Evolutionary conservation across 2,888 invertebrate genomes (phyloP).

Genomic region (Gnatocerus cornutus): DNA sequence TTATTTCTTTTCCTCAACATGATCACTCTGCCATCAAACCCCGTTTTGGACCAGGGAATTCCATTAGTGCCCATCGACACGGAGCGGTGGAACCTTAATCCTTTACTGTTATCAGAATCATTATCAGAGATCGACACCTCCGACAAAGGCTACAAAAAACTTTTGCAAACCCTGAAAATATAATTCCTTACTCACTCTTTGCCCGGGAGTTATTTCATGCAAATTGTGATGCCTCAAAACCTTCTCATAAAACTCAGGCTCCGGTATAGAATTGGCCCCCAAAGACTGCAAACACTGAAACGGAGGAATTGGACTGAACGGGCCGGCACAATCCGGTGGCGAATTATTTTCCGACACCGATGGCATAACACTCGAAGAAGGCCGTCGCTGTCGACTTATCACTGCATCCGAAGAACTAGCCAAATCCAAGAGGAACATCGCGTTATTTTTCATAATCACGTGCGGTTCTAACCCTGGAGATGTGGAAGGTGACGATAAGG

Average conservation of each 20-base stretch:
- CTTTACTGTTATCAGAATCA: conserved; percentile 73
- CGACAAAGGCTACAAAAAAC: conserved; percentile 70
- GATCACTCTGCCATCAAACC: conserved; percentile 74
- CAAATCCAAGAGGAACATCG: conserved; percentile 92
- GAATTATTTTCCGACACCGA: conserved; percentile 75
- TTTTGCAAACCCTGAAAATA: background rate
- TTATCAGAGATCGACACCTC: conserved; percentile 74
- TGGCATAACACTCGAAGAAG: conserved; percentile 69
- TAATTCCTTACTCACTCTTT: conserved; percentile 67
- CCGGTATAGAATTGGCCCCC: conserved; percentile 65
- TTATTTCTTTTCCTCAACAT: conserved; percentile 81
- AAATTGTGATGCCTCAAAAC: conserved; percentile 71
- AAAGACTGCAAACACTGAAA: conserved; percentile 77
- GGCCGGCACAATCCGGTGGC: conserved; percentile 73
- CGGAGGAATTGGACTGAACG: conserved; percentile 74
- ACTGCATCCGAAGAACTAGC: conserved; percentile 81
- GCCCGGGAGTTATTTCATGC: conserved; percentile 67
- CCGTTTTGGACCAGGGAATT: conserved; percentile 76
- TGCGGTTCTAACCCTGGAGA: conserved; percentile 71
- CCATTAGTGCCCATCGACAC: conserved; percentile 88
- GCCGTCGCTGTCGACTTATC: conserved; percentile 63
- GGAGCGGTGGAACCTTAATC: conserved; percentile 85
- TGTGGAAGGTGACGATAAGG: conserved; percentile 63
- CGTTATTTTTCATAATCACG: conserved; percentile 92
- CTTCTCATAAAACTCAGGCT: conserved; percentile 71